These are phyloP conservation scores for Peribatodes rhomboidaria DNA, from an alignment of 2,888 invertebrate genomes.

Conservation along the genomic window DNA sequence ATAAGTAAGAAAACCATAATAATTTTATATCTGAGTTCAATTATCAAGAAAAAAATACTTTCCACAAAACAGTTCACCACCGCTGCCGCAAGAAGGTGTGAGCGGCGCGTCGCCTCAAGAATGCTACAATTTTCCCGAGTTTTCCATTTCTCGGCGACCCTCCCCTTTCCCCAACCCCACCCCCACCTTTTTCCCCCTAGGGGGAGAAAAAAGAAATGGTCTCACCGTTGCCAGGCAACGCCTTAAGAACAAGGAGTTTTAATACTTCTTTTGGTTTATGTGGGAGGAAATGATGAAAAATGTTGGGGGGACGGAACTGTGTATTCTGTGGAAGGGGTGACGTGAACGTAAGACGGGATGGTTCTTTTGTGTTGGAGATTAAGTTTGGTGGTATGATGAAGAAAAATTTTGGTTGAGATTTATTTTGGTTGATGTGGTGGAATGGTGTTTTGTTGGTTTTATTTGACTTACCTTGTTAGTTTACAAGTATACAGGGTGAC, in stretches of 20 bases:
- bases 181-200: conserved; percentile 39
- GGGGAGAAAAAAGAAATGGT: conserved; percentile 77
- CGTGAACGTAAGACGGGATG: conserved; percentile 4
- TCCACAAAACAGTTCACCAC: conserved; percentile 57
- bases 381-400: background rate
- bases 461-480: too few species aligned
- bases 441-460: too few species aligned
- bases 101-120: conserved; percentile 86
- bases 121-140: conserved; percentile 87
- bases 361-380: conserved; percentile 15
- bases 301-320: conserved; percentile 38
- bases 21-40: too few species aligned
- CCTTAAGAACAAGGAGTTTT: conserved; percentile 34
- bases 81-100: conserved; percentile 81
- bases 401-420: conserved; percentile 1
- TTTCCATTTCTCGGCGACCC: conserved; percentile 84
- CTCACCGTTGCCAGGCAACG: conserved; percentile 76
- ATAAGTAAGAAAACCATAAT: too few species aligned
- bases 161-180: conserved; percentile 54
- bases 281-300: conserved; percentile 34
- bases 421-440: background rate
- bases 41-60: conserved; percentile 40
- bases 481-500: too few species aligned
- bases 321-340: conserved; percentile 14
- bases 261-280: conserved; percentile 46